Evolutionary conservation across 1,140 invertebrate species (phyloP).

Genomic region (Chelonus insularis): DNA sequence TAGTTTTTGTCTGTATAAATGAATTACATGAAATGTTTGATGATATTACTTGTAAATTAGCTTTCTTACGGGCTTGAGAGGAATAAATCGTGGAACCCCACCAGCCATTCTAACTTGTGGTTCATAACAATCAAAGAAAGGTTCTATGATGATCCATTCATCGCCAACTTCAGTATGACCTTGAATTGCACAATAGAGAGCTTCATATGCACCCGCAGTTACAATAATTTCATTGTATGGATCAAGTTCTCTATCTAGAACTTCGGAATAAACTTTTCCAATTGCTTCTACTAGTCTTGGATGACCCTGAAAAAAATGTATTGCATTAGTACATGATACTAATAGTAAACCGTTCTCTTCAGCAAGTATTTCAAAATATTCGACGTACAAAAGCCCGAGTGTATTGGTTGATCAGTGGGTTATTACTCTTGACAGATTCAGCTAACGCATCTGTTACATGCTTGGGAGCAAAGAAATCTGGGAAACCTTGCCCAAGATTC

Average conservation of each 20-base stretch:
- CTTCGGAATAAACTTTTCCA: conserved; percentile 80
- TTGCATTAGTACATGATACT: no score
- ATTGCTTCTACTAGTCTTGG: conserved; percentile 84
- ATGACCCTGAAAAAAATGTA: conserved; percentile 83
- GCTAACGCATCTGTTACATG: conserved; percentile 80
- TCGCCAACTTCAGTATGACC: conserved; percentile 83
- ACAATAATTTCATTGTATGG: conserved; percentile 84
- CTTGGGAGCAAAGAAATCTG: conserved; percentile 86
- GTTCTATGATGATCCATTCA: conserved; percentile 97
- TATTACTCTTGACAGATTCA: conserved; percentile 68
- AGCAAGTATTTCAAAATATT: no score
- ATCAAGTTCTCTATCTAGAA: conserved; percentile 76
- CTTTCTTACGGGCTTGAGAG: conserved; percentile 75
- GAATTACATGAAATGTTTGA: background rate
- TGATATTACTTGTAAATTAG: no score
- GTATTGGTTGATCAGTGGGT: conserved; percentile 89
- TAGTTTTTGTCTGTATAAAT: conserved; percentile 51
- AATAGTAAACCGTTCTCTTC: no score
- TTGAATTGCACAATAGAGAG: conserved; percentile 80
- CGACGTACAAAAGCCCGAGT: conserved; percentile 80
- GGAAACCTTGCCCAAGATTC: conserved; percentile 97
- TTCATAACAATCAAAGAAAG: conserved; percentile 97
- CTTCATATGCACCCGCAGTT: conserved; percentile 91
- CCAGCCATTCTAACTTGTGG: conserved; percentile 90
- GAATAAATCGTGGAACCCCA: conserved; percentile 84